phyloP scores from a whole-genome alignment of 2,797 vertebrate genomes.

The Liparis tanakae region DNA sequence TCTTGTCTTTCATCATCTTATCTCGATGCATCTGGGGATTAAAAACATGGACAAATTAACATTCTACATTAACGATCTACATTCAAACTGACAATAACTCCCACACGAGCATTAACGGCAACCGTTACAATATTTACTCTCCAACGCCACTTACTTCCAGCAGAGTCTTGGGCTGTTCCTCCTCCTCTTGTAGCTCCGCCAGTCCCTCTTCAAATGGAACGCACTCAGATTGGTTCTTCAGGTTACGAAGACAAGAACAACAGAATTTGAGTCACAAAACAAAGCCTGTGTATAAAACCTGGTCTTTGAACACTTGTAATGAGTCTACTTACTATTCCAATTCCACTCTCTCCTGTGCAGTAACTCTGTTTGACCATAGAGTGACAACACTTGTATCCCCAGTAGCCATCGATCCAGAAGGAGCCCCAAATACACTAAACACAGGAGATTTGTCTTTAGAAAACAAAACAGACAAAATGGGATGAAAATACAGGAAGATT shows the following conservation, averaged over 20 bases:
- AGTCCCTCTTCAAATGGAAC: slow-evolving; percentile 82
- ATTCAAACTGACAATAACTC: neutral
- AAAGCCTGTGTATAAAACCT: neutral
- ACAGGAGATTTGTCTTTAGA: slow-evolving; percentile 11
- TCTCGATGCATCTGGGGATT: slow-evolving; percentile 91
- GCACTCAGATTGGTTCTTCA: slow-evolving; percentile 74
- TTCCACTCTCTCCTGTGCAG: slow-evolving; percentile 94
- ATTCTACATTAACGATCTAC: neutral
- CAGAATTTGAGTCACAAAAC: neutral
- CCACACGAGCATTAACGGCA: neutral
- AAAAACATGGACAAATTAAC: slow-evolving; percentile 2
- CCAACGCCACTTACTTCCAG: slow-evolving; percentile 84
- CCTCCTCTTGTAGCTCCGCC: slow-evolving; percentile 71
- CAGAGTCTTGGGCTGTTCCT: slow-evolving; percentile 88
- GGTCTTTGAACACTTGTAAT: neutral
- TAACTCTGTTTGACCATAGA: slow-evolving; percentile 98
- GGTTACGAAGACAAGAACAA: slow-evolving; percentile 12
- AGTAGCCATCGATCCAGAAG: slow-evolving; percentile 94
- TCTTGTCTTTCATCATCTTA: slow-evolving; percentile 90
- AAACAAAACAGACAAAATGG: neutral
- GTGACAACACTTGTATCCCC: slow-evolving; percentile 97
- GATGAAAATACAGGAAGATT: neutral
- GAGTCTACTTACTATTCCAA: slow-evolving; percentile 85
- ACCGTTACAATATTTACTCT: neutral
- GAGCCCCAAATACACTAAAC: slow-evolving; percentile 96